Evolutionary conservation across 2,113 vertebrate genomes (phyloP).

Genomic region (Pampusana beccarii): DNA sequence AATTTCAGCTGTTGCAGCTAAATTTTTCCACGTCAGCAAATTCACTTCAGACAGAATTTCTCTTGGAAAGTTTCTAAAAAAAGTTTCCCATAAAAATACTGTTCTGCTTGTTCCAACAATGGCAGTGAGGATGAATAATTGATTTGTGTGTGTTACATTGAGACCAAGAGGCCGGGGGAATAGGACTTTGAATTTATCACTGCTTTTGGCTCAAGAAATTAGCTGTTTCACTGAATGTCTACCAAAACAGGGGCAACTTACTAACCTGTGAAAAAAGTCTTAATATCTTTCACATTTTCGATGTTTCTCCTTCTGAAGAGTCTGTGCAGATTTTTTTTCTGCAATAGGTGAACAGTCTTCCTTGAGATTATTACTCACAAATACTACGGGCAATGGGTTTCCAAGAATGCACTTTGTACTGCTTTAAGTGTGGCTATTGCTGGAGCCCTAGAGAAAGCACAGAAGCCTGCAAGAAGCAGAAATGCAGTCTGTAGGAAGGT

Average conservation of each 20-base stretch:
- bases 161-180: background rate
- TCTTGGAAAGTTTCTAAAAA: background rate
- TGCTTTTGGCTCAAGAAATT: background rate
- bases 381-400: background rate
- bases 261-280: background rate
- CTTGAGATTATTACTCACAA: background rate
- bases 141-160: background rate
- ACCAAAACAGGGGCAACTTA: background rate
- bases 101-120: background rate
- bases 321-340: background rate
- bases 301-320: background rate
- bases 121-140: background rate
- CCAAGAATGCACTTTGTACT: background rate
- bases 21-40: slow-evolving; percentile 2
- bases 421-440: background rate
- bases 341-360: background rate
- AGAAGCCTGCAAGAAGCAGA: background rate
- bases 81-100: background rate
- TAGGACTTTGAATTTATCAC: background rate
- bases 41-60: background rate
- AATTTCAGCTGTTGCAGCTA: slow-evolving; percentile 21
- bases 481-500: background rate
- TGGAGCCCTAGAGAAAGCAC: background rate
- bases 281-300: background rate
- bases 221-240: background rate